phyloP scores from a whole-genome alignment of 2,797 vertebrate genomes.

The Perodicticus potto region DNA sequence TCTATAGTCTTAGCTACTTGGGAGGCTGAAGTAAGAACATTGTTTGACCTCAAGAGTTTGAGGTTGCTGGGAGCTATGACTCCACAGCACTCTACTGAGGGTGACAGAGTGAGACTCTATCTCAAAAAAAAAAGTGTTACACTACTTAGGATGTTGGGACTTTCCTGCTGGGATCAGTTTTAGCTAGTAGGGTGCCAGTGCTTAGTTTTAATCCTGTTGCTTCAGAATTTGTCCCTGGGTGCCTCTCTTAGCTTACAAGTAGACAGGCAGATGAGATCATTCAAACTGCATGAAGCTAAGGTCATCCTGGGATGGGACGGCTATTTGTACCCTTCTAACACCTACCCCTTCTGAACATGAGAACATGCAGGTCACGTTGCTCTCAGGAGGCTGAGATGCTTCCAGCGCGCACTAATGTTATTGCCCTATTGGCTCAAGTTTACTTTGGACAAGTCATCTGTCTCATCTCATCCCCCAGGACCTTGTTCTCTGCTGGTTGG shows the following conservation, averaged over 20 bases:
- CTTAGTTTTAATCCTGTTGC: neutral
- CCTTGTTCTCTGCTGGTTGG: neutral
- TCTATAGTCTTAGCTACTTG: too few species aligned
- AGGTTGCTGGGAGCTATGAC: too few species aligned
- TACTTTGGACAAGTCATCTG: neutral
- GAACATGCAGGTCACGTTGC: neutral
- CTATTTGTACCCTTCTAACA: neutral
- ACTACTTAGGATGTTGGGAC: neutral
- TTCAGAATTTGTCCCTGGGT: neutral
- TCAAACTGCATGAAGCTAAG: neutral
- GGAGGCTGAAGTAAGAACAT: too few species aligned
- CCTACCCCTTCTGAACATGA: neutral
- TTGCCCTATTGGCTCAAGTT: neutral
- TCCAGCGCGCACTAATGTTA: neutral
- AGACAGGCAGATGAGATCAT: neutral
- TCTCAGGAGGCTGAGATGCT: neutral
- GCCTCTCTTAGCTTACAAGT: neutral
- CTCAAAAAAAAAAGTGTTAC: neutral
- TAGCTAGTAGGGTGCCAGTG: neutral
- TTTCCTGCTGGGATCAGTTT: slow-evolving; percentile 17
- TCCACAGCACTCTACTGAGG: too few species aligned
- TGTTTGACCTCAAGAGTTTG: too few species aligned
- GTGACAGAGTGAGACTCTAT: too few species aligned
- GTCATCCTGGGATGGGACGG: neutral
- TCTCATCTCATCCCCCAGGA: neutral